Percentiles rank a stretch among this genome's conserved stretches.
Evolutionary conservation across 2,888 invertebrate species (phyloP).

Genomic region (Drosophila austrosaltans): DNA sequence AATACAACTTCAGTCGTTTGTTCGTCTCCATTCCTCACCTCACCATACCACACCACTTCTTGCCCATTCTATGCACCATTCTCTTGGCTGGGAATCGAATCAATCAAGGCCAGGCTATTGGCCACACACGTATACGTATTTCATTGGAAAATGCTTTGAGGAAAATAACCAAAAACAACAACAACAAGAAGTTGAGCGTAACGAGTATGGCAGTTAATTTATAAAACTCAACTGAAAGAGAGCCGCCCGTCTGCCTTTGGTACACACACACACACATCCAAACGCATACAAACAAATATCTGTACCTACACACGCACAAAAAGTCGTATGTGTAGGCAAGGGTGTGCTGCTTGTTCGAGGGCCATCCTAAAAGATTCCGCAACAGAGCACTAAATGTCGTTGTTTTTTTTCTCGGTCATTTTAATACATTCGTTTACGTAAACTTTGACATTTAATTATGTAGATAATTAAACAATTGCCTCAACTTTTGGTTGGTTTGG

Average conservation of each 20-base stretch:
- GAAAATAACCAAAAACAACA: constrained; percentile 49
- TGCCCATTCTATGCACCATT: constrained; percentile 13
- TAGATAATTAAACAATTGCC: constrained; percentile 11
- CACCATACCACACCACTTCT: not conserved
- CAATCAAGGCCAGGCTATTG: constrained; percentile 65
- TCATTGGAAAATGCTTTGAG: constrained; percentile 74
- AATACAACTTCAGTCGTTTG: constrained; percentile 8
- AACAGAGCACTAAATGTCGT: constrained; percentile 8
- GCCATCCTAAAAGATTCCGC: constrained; percentile 11
- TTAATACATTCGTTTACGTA: not conserved
- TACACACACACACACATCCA: not conserved
- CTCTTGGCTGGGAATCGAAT: constrained; percentile 62
- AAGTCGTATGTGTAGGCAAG: constrained; percentile 23
- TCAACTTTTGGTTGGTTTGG: not conserved
- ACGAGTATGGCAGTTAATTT: constrained; percentile 74
- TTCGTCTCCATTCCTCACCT: not conserved
- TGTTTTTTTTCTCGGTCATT: constrained; percentile 10
- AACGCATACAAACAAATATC: not conserved
- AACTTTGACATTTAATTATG: constrained; percentile 10
- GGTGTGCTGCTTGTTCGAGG: constrained; percentile 7
- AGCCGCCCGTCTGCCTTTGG: constrained; percentile 25
- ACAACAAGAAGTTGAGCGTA: constrained; percentile 52
- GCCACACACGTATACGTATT: constrained; percentile 41
- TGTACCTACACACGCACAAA: not conserved
- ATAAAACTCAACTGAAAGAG: constrained; percentile 67